Evolutionary conservation across 1,140 invertebrate genomes (phyloP).

Genomic region (Chlorops oryzae): DNA sequence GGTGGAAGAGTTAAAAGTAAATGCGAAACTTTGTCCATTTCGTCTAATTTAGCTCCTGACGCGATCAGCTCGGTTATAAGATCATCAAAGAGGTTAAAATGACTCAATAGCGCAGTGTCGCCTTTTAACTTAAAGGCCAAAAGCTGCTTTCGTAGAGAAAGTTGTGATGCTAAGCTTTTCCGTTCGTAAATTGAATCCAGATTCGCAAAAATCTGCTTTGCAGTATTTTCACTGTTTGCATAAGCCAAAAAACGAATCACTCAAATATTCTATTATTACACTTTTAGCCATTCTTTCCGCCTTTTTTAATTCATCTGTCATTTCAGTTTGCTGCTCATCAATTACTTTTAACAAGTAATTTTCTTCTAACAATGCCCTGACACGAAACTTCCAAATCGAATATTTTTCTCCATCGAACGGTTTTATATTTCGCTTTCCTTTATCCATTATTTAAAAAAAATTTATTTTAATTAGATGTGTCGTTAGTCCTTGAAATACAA

Average conservation of each 20-base stretch:
- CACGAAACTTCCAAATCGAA: too few relatives aligned
- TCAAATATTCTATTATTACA: slow-evolving; percentile 38
- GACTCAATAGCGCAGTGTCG: slow-evolving; percentile 34
- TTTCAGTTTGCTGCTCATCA: too few relatives aligned
- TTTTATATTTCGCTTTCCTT: too few relatives aligned
- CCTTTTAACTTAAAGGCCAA: slow-evolving; percentile 39
- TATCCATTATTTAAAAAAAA: too few relatives aligned
- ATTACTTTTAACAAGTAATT: too few relatives aligned
- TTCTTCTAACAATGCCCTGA: too few relatives aligned
- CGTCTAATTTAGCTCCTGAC: slow-evolving; percentile 42
- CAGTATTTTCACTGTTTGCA: slow-evolving; percentile 27
- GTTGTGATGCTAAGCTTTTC: slow-evolving; percentile 43
- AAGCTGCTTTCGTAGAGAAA: slow-evolving; percentile 40
- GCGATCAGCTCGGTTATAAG: slow-evolving; percentile 40
- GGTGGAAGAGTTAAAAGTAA: slow-evolving; percentile 41
- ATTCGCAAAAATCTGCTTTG: slow-evolving; percentile 36
- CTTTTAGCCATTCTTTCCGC: slow-evolving; percentile 33
- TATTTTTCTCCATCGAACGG: too few relatives aligned
- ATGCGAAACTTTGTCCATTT: slow-evolving; percentile 39
- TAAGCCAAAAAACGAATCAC: slow-evolving; percentile 40
- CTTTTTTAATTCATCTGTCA: slow-evolving; percentile 31
- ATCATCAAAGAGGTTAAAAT: slow-evolving; percentile 45
- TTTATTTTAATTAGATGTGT: too few relatives aligned
- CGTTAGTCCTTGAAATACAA: too few relatives aligned
- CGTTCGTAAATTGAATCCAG: slow-evolving; percentile 45